phyloP scores from a whole-genome alignment of 1,140 invertebrate species.

The Dendrolimus kikuchii region DNA sequence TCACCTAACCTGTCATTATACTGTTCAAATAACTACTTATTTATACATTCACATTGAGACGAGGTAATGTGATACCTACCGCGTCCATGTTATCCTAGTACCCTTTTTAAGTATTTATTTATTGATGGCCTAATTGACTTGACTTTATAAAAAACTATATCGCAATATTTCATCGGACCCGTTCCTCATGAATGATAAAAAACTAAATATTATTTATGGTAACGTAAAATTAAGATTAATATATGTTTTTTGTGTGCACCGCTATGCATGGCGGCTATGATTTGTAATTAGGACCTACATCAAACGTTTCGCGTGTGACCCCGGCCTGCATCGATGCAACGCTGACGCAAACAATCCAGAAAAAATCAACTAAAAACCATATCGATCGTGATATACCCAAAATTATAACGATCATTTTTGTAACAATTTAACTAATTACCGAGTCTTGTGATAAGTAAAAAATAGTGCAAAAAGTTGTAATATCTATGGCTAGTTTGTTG shows the following conservation, averaged over 20 bases:
- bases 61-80: constrained; percentile 35
- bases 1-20: constrained; percentile 62
- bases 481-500: too few relatives aligned
- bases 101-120: constrained; percentile 37
- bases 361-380: constrained; percentile 11
- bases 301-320: constrained; percentile 40
- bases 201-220: constrained; percentile 37
- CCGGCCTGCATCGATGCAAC: constrained; percentile 27
- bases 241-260: constrained; percentile 39
- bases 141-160: constrained; percentile 32
- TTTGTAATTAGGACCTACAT: constrained; percentile 50
- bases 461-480: too few relatives aligned
- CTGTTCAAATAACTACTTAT: constrained; percentile 62
- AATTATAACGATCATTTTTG: too few relatives aligned
- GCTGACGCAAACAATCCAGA: constrained; percentile 27
- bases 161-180: constrained; percentile 30
- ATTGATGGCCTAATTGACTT: constrained; percentile 41
- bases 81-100: constrained; percentile 19
- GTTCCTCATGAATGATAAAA: constrained; percentile 26
- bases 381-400: too few relatives aligned
- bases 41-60: constrained; percentile 43
- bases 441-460: too few relatives aligned
- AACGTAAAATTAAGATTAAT: constrained; percentile 60
- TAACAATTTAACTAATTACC: too few relatives aligned
- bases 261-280: constrained; percentile 34